Percentiles rank a stretch among this genome's conserved stretches.
These are phyloP conservation scores for Chloroceryle aenea DNA, from an alignment of 2,113 vertebrate genomes.

Conservation along the genomic window DNA sequence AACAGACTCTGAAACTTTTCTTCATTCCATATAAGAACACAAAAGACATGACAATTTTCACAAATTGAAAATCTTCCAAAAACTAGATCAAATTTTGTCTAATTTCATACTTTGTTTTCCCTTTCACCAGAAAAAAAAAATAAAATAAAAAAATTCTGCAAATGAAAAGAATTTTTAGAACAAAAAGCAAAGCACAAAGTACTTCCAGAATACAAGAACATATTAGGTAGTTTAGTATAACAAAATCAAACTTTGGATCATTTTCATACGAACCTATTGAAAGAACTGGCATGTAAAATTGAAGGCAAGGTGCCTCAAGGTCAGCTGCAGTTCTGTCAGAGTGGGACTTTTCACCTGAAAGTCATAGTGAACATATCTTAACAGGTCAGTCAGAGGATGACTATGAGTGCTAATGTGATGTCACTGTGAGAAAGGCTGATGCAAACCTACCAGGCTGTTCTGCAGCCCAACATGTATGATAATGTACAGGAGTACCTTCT, in stretches of 20 bases:
- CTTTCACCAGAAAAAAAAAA: neutral
- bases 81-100: neutral
- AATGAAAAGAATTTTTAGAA: neutral
- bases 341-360: neutral
- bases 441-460: neutral
- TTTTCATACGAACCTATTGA: neutral
- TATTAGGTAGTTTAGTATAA: neutral
- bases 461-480: fast-evolving
- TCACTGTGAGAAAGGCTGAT: neutral
- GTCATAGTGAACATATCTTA: neutral
- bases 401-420: neutral
- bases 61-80: neutral
- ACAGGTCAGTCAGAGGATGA: neutral
- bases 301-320: neutral
- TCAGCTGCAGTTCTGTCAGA: neutral
- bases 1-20: neutral
- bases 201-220: neutral
- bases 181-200: neutral
- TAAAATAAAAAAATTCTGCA: neutral
- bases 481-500: neutral
- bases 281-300: neutral
- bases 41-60: neutral
- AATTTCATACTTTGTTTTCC: neutral
- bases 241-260: neutral
- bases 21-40: neutral